A percentile compares a stretch with the other conserved stretches of the same genome.
These are phyloP conservation scores for Potamilus streckersoni DNA, from an alignment of 1,140 invertebrate species.

Conservation along the genomic window DNA sequence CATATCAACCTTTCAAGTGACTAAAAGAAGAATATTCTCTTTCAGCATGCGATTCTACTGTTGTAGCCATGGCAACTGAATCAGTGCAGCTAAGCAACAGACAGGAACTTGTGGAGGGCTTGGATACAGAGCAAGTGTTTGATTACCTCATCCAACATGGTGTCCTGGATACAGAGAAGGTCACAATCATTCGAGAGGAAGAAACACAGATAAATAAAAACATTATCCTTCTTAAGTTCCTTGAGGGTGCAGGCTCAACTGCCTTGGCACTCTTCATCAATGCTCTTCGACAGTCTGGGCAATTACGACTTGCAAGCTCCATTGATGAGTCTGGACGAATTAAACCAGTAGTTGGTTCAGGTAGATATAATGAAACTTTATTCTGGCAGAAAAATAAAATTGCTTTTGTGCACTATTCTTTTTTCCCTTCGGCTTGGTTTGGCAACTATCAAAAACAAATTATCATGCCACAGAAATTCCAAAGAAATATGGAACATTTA, in stretches of 20 bases:
- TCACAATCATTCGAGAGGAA: conserved; percentile 39
- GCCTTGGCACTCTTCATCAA: conserved; percentile 62
- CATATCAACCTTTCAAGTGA: too few relatives aligned
- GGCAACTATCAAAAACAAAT: not conserved
- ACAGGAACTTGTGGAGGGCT: conserved; percentile 57
- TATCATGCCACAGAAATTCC: not conserved
- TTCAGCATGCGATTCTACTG: too few relatives aligned
- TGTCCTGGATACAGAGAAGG: conserved; percentile 45
- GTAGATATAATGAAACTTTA: conserved; percentile 28
- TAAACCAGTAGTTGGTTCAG: conserved; percentile 58
- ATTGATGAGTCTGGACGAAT: conserved; percentile 59
- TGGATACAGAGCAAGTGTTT: conserved; percentile 61
- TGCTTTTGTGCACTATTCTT: not conserved
- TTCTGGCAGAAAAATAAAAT: not conserved
- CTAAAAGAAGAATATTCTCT: too few relatives aligned
- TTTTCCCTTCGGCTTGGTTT: not conserved
- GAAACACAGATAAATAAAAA: conserved; percentile 50
- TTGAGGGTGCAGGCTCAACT: conserved; percentile 53
- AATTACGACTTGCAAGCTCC: conserved; percentile 60
- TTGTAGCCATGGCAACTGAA: conserved; percentile 16
- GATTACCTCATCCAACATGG: conserved; percentile 65
- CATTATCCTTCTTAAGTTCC: conserved; percentile 49
- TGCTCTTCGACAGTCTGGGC: conserved; percentile 62
- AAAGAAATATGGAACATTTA: not conserved
- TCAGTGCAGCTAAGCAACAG: conserved; percentile 38